Conservation (phyloP, 1,140 invertebrate genomes). For the Macrobrachium nipponense region DNA sequence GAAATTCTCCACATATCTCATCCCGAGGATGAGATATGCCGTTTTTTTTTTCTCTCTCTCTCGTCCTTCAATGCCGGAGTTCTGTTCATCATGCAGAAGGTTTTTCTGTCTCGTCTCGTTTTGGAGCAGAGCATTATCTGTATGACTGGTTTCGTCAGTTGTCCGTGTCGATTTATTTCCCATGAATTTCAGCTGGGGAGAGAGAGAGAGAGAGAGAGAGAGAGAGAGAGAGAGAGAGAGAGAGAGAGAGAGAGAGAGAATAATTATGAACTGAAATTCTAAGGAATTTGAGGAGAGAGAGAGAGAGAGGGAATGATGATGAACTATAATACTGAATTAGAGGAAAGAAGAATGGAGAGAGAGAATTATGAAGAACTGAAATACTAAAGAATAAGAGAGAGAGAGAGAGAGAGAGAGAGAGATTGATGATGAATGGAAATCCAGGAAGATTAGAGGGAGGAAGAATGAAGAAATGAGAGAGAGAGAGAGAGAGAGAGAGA, state of each 20-base stretch:
- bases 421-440: no score
- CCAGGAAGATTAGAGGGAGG: neutral
- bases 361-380: neutral
- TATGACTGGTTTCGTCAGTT: neutral
- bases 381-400: neutral
- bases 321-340: no score
- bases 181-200: neutral
- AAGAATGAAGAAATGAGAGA: neutral
- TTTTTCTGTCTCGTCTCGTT: no score
- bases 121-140: no score
- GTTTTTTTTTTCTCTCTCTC: neutral
- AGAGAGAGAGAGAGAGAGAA: neutral
- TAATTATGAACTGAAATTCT: neutral
- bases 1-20: no score
- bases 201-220: conserved; percentile 17
- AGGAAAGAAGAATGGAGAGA: neutral
- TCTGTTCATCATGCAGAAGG: no score
- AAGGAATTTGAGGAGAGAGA: neutral
- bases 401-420: no score
- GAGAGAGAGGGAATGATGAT: conserved; percentile 1
- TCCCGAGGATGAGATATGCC: no score
- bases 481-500: neutral
- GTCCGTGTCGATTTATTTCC: neutral
- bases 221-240: conserved; percentile 18
- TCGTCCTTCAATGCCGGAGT: neutral